These are phyloP conservation scores for Aldrovandia affinis DNA, from an alignment of 2,797 vertebrate species.

Conservation along the genomic window DNA sequence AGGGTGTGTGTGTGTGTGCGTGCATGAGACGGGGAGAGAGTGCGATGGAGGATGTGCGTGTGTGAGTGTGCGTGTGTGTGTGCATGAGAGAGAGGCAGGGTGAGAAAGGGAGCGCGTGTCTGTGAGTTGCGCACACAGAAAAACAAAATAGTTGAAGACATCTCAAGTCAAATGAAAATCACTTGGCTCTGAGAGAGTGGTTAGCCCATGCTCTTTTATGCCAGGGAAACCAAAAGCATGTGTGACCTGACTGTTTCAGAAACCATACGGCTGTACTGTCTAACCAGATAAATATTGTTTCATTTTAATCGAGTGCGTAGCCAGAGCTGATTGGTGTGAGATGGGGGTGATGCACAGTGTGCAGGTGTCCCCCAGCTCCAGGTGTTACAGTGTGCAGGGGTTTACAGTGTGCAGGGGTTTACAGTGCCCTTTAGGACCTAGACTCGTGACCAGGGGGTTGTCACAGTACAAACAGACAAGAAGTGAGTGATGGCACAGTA, in stretches of 20 bases:
- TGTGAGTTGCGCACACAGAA: background rate
- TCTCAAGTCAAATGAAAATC: background rate
- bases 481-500: background rate
- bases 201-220: background rate
- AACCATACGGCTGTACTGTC: background rate
- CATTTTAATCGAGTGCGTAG: background rate
- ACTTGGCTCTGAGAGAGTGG: background rate
- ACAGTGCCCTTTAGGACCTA: background rate
- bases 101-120: conserved; percentile 7
- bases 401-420: too few relatives aligned
- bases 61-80: conserved; percentile 18
- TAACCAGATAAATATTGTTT: background rate
- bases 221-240: background rate
- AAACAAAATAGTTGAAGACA: background rate
- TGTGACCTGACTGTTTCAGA: background rate
- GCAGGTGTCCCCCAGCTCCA: too few relatives aligned
- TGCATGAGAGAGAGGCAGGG: background rate
- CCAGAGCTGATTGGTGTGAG: background rate
- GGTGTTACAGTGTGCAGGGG: too few relatives aligned
- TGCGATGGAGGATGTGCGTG: background rate
- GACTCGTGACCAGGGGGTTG: background rate
- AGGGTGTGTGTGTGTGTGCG: background rate
- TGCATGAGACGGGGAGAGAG: background rate
- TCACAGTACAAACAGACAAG: background rate
- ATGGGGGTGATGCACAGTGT: too few relatives aligned